Evolutionary conservation across 2,113 vertebrate species (phyloP), one percentile per base, ranked within the genome.

Genomic region (Scolopax mira): DNA sequence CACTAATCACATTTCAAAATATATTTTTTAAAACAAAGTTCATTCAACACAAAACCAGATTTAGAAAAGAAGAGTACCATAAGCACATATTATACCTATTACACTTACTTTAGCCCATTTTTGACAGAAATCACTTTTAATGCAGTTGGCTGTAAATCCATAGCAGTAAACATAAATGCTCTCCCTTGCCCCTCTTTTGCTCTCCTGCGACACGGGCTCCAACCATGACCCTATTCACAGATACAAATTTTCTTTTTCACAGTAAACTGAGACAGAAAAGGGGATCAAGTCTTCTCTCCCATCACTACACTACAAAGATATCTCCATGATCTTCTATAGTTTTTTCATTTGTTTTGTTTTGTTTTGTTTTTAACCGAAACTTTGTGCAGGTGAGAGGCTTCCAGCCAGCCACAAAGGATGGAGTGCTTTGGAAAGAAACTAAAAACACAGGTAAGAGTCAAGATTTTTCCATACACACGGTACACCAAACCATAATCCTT

Each of bases 1-100:
- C 93, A 98, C 98, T 97, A 98, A 97, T 98, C 98, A 98, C 92
- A 97, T 97, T 98, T 97, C 95, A 97, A 98, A 98, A 95, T 86
- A 60, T 89, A 94, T 97, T 94, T 97, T 97, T 93, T 39, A 77
- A 93, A 96, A 94, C 52, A 81, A 97, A 98, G 94, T 96, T 90
- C 75, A 96, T 93, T 93, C 97, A 96, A 92, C 78, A 41, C 82
- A 97, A 94, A 96, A 62, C 51, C 89, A 89, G 94, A 97, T 96
- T 94, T 88, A 84, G 79, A 96, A 96, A 93, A 15, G 6, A 81
- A 92, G 42, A 95, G 28, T 18, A 94, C 42, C n/a, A 60, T 35
- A 55, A 84, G 39, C 17, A 28, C 65, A 65, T 33, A 18, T 70
- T 91, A 65, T 23, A 65, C 49, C 27, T 77, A 54, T 60, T 55